A percentile compares a stretch with the other conserved stretches of the same genome.
Evolutionary conservation across 2,797 vertebrate species (phyloP).

Genomic region (Sitta carolinensis): DNA sequence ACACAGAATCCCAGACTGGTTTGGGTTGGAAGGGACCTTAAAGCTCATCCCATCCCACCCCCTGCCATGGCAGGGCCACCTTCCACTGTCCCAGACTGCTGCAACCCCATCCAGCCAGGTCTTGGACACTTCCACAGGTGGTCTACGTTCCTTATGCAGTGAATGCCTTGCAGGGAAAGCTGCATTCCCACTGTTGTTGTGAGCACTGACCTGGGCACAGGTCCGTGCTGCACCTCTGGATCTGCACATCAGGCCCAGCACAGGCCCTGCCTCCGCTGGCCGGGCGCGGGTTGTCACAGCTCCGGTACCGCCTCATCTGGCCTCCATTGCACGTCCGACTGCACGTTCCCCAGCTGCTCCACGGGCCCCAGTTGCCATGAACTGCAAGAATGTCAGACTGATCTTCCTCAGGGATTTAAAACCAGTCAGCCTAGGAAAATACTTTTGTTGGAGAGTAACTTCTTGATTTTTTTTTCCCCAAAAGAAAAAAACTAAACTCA

Average conservation of each 20-base stretch:
- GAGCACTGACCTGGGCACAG: conserved; percentile 86
- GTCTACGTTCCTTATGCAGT: rapidly evolving
- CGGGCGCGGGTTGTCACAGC: conserved; percentile 89
- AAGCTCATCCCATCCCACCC: rapidly evolving
- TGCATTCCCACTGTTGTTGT: neutral
- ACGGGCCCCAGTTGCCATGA: conserved; percentile 91
- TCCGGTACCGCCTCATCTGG: conserved; percentile 88
- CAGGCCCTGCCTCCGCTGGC: conserved; percentile 89
- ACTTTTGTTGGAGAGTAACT: neutral
- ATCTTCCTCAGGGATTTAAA: neutral
- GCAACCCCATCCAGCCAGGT: neutral
- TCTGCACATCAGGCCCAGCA: conserved; percentile 88
- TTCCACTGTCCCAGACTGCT: neutral
- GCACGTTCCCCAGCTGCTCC: conserved; percentile 92
- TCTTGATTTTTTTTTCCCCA: neutral
- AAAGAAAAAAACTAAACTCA: neutral
- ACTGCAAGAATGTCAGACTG: conserved; percentile 69
- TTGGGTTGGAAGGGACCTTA: neutral
- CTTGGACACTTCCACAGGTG: neutral
- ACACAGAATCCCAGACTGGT: neutral
- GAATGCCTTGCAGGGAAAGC: neutral
- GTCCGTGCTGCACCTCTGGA: conserved; percentile 84
- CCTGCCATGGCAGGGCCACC: neutral
- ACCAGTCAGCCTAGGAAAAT: neutral
- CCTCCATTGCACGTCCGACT: conserved; percentile 90